A percentile compares a stretch with the other conserved stretches of the same genome.
Conservation (phyloP, 2,113 vertebrate species). For the Muntiacus reevesi region DNA sequence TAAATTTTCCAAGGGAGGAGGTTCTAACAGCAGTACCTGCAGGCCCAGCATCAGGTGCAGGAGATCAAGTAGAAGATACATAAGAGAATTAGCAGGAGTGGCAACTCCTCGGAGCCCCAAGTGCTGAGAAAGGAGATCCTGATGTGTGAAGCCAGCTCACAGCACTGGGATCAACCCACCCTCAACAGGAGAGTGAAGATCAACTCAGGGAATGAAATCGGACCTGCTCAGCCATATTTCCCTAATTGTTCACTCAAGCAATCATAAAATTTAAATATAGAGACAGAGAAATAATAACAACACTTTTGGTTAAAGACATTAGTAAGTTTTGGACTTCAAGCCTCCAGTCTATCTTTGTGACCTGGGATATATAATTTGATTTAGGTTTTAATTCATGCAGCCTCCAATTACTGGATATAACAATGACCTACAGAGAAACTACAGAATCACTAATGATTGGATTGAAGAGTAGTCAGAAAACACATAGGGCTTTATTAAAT, state of each 20-base stretch:
- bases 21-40: not conserved
- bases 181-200: not conserved
- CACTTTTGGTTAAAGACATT: not conserved
- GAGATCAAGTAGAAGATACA: not conserved
- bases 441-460: slow-evolving; percentile 45
- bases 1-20: not conserved
- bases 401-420: slow-evolving; percentile 18
- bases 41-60: not conserved
- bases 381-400: not conserved
- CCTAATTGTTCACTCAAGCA: not conserved
- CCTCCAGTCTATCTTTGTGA: not conserved
- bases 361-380: not conserved
- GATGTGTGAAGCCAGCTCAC: fast-evolving
- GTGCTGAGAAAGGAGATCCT: too few species aligned
- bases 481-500: not conserved
- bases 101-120: not conserved
- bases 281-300: not conserved
- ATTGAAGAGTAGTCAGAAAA: slow-evolving; percentile 8
- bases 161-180: not conserved
- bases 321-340: not conserved
- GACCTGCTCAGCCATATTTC: not conserved
- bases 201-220: not conserved
- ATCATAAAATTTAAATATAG: not conserved
- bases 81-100: not conserved
- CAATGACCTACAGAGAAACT: not conserved